Base-by-base conservation (phyloP, 2,888 invertebrate genomes). In the Nomada ferruginata region DNA sequence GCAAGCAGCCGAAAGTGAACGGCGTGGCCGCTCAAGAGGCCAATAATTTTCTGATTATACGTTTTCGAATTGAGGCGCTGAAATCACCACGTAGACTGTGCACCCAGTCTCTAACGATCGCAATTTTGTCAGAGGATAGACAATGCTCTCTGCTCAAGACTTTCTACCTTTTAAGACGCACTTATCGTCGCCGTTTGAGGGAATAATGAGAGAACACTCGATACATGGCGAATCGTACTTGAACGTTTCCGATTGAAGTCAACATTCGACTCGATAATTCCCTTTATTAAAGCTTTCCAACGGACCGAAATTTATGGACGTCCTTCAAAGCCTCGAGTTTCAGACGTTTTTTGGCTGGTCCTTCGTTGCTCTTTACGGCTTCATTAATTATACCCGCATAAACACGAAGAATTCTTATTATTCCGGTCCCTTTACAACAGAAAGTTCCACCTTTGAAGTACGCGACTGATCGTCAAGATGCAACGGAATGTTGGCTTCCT, bases 21-120 rank as follows among this genome's bases (percentile, higher is more conserved):
- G 76, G 59, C 18, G 55, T 18, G 75, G 61, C 23, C 75, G 70
- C 83, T 77, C 81, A 84, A 60, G 77, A 63, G 57, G 76, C 71
- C 66, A 78, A 36, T 88, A 82, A 84, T 84, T 84, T 80, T 83
- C 83, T 83, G 82, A 84, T 87, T 87, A 84, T 73, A 82, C 77
- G 77, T 79, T 85, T 84, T 78, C 75, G 70, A 65, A 82, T 80
- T 77, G 69, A 66, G 57, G 72, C 60, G 55, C 76, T 57, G 57
- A 53, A 72, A 65, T 61, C 26, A 76, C 55, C 29, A 50, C 55
- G 59, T 36, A 50, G 71, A 52, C 52, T 26, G 7, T 23, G 36
- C 50, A 68, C 29, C 47, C 59, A 15, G 52, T 55, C 53, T 23
- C 53, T 71, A 76, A 75, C 71, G 79, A 82, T 63, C 57, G 66